phyloP scores from a whole-genome alignment of 2,888 invertebrate genomes.

The Athalia rosae region DNA sequence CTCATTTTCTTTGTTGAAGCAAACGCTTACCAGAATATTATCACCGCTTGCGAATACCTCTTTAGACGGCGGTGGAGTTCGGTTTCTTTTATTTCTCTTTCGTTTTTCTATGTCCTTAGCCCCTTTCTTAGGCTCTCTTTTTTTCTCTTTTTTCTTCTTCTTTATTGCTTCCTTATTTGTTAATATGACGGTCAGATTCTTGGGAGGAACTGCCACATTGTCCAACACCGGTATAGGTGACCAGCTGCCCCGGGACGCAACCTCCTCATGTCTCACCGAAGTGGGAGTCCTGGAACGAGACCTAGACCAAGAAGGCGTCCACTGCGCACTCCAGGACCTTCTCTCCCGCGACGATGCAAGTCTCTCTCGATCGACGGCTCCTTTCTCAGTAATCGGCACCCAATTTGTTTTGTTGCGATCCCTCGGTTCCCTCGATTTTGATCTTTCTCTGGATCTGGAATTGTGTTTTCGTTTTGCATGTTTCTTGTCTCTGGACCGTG shows the following conservation, averaged over 20 bases:
- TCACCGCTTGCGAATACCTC: conserved; percentile 95
- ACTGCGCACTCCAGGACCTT: conserved; percentile 69
- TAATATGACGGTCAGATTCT: conserved; percentile 78
- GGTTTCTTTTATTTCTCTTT: conserved; percentile 71
- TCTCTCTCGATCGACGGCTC: conserved; percentile 36
- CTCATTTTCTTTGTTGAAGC: conserved; percentile 83
- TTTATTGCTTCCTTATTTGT: conserved; percentile 76
- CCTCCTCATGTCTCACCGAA: conserved; percentile 60
- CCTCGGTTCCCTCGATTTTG: conserved; percentile 59
- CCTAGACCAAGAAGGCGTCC: conserved; percentile 77
- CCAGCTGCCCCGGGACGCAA: conserved; percentile 71
- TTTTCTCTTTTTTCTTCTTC: conserved; percentile 75
- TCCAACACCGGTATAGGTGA: conserved; percentile 78
- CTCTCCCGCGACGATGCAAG: conserved; percentile 53
- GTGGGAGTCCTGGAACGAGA: conserved; percentile 76
- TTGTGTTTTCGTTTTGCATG: conserved; percentile 68
- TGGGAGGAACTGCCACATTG: conserved; percentile 72
- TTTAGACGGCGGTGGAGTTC: conserved; percentile 83
- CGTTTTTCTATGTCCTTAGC: conserved; percentile 66
- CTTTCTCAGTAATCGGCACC: conserved; percentile 63
- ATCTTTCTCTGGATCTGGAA: conserved; percentile 62
- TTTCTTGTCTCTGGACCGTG: conserved; percentile 68
- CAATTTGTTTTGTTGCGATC: conserved; percentile 65
- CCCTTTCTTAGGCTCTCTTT: conserved; percentile 73
- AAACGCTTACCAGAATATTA: conserved; percentile 94